Conservation (phyloP, 2,888 invertebrate genomes). For the Tholera decimalis region DNA sequence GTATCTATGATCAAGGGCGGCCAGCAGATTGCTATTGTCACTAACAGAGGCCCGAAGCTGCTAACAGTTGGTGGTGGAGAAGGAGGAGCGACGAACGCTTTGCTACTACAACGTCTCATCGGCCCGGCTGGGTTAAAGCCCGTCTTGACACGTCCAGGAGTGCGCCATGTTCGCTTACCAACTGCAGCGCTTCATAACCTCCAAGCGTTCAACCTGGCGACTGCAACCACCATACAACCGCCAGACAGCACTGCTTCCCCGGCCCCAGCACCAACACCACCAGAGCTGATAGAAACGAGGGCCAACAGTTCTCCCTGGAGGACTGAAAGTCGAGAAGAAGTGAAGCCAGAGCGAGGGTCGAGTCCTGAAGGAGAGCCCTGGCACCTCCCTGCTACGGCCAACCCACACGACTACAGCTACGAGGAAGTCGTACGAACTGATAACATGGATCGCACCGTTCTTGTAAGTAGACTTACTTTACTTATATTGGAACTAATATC, state of each 20-base stretch:
- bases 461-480: slow-evolving; percentile 78
- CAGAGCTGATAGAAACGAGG: slow-evolving; percentile 83
- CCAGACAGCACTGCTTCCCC: slow-evolving; percentile 82
- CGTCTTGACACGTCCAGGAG: slow-evolving; percentile 89
- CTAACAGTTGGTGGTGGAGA: slow-evolving; percentile 87
- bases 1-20: slow-evolving; percentile 94
- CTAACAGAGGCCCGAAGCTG: slow-evolving; percentile 92
- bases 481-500: slow-evolving; percentile 36
- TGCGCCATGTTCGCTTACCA: slow-evolving; percentile 89
- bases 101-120: slow-evolving; percentile 93
- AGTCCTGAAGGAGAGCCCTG: slow-evolving; percentile 87
- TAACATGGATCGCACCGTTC: slow-evolving; percentile 86
- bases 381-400: slow-evolving; percentile 80
- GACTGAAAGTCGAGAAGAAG: slow-evolving; percentile 75
- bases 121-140: slow-evolving; percentile 92
- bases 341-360: slow-evolving; percentile 80
- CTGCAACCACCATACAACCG: slow-evolving; percentile 77
- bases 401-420: slow-evolving; percentile 84
- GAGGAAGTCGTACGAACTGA: slow-evolving; percentile 86
- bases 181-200: slow-evolving; percentile 86
- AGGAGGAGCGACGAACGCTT: slow-evolving; percentile 91
- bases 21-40: slow-evolving; percentile 94
- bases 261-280: slow-evolving; percentile 79
- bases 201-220: slow-evolving; percentile 83
- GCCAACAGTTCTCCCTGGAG: slow-evolving; percentile 84